Evolutionary conservation across 2,888 invertebrate genomes (phyloP), one percentile per base, ranked within the genome.

Genomic region (Eupithecia dodoneata): DNA sequence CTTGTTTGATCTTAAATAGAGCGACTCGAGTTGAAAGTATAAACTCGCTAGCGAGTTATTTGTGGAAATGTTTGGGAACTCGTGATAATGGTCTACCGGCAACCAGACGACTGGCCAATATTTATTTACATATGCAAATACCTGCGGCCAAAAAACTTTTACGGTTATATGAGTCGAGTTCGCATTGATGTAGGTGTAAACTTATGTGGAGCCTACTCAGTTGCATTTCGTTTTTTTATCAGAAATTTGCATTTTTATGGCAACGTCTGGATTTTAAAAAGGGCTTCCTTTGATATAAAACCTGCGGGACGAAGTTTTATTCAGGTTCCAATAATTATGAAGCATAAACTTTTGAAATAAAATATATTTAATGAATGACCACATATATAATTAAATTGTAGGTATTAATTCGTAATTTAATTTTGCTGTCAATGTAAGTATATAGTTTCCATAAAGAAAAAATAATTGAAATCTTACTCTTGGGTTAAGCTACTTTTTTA

Each of bases 61-160:
- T 12, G 63, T 30, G 63, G 55, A 12, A 63, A 63, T 10, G 30
- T 30, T 30, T 30, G 63, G 15, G 15, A 65, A 44, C 45, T n/a
- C 45, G 47, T 70, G 18, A 2, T 30, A 49, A 18, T 18, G n/a
- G 45, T 18, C 41, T 42, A 7, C 69, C 67, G 78, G 74, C 78
- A 44, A 71, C 66, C 80, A 79, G 82, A 79, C 81, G 75, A 72
- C 79, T 73, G 67, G 67, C 83, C 84, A 80, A 71, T 79, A 92
- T 92, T 92, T 92, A 93, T 93, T 93, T 92, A 92, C 91, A 89
- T 89, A 91, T 92, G 90, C 89, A 90, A 91, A 92, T 90, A 84
- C 74, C 74, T 78, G 76, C 84, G 84, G 84, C 82, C 81, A 79
- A 83, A 85, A 77, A 75, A 73, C 41, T 79, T 81, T 71, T 77